phyloP scores from a whole-genome alignment of 2,888 invertebrate species.

The Neria commutata region DNA sequence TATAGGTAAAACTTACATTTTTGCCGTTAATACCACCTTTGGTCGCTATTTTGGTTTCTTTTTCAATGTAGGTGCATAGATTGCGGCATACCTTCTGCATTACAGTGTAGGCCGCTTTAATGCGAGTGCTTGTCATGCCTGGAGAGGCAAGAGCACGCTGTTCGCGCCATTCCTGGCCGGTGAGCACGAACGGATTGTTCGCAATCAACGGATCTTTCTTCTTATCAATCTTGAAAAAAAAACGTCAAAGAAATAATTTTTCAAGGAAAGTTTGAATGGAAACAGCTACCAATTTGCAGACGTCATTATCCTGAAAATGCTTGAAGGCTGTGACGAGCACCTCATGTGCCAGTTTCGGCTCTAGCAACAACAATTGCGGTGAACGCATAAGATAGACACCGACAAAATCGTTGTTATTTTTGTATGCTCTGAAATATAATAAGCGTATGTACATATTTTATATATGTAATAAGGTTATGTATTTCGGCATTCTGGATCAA shows the following conservation, averaged over 20 bases:
- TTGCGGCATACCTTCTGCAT: conserved; percentile 60
- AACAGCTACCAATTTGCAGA: conserved; percentile 37
- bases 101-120: conserved; percentile 63
- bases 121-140: conserved; percentile 63
- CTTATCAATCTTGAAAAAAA: conserved; percentile 56
- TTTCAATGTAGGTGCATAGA: conserved; percentile 60
- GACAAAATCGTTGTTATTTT: conserved; percentile 51
- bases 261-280: background rate
- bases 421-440: conserved; percentile 50
- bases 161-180: conserved; percentile 63
- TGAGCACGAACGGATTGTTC: conserved; percentile 63
- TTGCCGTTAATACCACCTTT: conserved; percentile 59
- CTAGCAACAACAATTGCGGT: conserved; percentile 59
- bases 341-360: conserved; percentile 58
- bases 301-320: conserved; percentile 57
- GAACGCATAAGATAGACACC: conserved; percentile 59
- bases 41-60: conserved; percentile 32
- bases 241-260: background rate
- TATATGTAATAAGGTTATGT: no score
- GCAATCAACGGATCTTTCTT: conserved; percentile 62
- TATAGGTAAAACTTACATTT: conserved; percentile 50
- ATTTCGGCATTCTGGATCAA: no score
- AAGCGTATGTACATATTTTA: no score
- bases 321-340: conserved; percentile 63
- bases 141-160: conserved; percentile 63